phyloP scores from a whole-genome alignment of 2,888 invertebrate genomes.

The Cantharis rufa region DNA sequence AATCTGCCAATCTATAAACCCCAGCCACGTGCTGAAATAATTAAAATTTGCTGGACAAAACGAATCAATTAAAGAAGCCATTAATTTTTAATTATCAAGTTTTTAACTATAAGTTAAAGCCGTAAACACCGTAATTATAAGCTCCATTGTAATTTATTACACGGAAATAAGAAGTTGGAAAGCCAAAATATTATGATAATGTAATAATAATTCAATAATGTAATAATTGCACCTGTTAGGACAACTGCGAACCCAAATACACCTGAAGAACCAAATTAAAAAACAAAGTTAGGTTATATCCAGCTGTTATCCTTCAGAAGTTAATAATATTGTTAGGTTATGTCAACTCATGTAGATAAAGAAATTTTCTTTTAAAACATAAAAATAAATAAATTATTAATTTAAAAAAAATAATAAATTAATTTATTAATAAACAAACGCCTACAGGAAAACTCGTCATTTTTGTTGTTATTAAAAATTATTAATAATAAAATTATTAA shows the following conservation, averaged over 20 bases:
- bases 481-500: background rate
- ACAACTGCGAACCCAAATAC: background rate
- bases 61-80: background rate
- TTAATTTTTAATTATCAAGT: background rate
- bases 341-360: background rate
- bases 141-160: background rate
- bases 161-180: constrained; percentile 2
- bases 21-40: background rate
- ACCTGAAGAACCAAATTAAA: background rate
- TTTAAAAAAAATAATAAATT: no score
- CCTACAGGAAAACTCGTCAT: background rate
- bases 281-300: background rate
- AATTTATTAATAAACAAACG: background rate
- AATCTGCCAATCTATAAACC: background rate
- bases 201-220: background rate
- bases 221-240: background rate
- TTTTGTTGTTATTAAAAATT: background rate
- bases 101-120: background rate
- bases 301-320: background rate
- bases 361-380: background rate
- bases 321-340: background rate
- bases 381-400: no score
- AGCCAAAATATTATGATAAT: constrained; percentile 10
- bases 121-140: background rate
- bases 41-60: background rate